phyloP scores from a whole-genome alignment of 1,140 invertebrate genomes.

The Tetramorium parvispinum region DNA sequence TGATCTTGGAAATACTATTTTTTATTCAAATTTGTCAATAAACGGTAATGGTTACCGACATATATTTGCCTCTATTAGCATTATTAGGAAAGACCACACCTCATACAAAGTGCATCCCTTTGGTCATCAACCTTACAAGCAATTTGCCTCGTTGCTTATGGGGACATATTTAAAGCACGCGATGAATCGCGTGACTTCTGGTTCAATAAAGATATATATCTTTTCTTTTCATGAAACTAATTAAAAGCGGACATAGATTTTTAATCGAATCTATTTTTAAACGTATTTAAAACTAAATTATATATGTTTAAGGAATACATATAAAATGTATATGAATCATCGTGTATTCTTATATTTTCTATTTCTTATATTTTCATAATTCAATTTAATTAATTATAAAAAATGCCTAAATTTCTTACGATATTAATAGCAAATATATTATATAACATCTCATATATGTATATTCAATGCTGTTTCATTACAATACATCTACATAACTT shows the following conservation, averaged over 20 bases:
- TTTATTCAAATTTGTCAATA: constrained; percentile 17
- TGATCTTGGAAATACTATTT: neutral
- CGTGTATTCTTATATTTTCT: no score
- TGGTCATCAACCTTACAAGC: constrained; percentile 67
- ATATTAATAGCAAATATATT: neutral
- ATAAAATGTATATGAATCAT: no score
- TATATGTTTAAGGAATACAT: no score
- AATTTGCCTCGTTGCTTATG: constrained; percentile 43
- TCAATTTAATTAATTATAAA: neutral
- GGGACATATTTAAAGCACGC: constrained; percentile 60
- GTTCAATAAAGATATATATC: constrained; percentile 25
- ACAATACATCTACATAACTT: neutral
- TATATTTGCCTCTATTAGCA: constrained; percentile 52
- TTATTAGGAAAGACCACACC: constrained; percentile 69
- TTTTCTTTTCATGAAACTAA: neutral
- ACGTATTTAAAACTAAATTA: no score
- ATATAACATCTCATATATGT: neutral
- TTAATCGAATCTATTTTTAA: neutral
- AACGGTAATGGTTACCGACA: neutral
- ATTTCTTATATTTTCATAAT: neutral
- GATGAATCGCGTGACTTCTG: constrained; percentile 30
- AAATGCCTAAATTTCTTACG: neutral
- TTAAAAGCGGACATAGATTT: neutral
- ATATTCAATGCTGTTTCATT: neutral
- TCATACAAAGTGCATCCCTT: constrained; percentile 57